Conservation (phyloP, 1,140 invertebrate species). For the Paraescarpia echinospica region DNA sequence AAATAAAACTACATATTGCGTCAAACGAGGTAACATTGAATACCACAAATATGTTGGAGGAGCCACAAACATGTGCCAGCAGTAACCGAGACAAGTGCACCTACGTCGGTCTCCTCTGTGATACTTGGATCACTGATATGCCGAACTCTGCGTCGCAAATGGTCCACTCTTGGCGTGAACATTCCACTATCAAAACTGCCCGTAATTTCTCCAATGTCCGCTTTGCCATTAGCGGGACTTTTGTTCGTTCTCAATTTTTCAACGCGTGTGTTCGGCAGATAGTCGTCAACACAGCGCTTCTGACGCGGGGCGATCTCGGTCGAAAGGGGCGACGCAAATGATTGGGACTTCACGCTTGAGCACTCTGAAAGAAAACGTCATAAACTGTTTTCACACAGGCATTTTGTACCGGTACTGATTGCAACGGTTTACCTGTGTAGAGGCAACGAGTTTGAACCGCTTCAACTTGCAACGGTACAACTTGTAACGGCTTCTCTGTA, state of each 20-base stretch:
- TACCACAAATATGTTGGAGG: neutral
- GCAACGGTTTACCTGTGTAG: no score
- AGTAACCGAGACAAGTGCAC: neutral
- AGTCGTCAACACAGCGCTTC: neutral
- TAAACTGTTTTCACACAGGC: neutral
- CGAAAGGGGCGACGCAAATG: neutral
- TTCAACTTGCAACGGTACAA: no score
- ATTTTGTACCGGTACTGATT: no score
- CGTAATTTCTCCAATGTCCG: neutral
- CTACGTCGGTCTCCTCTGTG: neutral
- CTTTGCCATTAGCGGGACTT: neutral
- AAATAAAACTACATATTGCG: neutral
- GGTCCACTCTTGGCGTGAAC: neutral
- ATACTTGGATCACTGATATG: neutral
- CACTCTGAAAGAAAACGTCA: neutral
- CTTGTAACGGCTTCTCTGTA: no score
- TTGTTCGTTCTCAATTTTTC: conserved; percentile 1
- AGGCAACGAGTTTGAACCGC: no score
- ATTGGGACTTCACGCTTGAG: neutral
- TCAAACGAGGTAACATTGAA: neutral
- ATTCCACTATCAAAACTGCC: neutral
- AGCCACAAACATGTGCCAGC: neutral
- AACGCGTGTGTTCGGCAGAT: neutral
- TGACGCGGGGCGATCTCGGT: neutral
- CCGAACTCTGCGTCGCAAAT: neutral